Conservation (phyloP, 2,797 vertebrate genomes). For the Nasua narica region DNA sequence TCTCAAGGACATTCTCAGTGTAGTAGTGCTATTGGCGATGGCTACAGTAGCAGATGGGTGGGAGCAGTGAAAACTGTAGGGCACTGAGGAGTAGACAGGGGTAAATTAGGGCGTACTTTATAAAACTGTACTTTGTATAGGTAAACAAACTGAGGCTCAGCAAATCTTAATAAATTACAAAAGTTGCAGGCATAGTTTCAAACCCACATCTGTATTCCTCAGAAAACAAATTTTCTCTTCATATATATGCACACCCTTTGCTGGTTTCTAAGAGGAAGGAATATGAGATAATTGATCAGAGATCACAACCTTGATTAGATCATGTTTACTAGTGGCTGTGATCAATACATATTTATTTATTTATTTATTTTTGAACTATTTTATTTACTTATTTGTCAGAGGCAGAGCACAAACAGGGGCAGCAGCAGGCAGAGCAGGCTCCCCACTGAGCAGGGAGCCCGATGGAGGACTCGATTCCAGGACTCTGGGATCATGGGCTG, state of each 20-base stretch:
- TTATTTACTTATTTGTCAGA: too few relatives aligned
- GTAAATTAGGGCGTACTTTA: background rate
- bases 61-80: background rate
- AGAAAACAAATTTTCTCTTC: background rate
- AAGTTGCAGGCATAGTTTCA: background rate
- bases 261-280: background rate
- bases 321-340: background rate
- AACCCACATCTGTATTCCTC: background rate
- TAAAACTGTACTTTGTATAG: background rate
- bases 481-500: too few relatives aligned
- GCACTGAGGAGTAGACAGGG: background rate
- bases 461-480: too few relatives aligned
- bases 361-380: too few relatives aligned
- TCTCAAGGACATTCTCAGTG: background rate
- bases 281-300: background rate
- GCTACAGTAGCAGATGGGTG: background rate
- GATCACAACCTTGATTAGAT: background rate
- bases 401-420: too few relatives aligned
- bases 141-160: background rate
- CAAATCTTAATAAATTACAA: background rate
- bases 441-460: too few relatives aligned
- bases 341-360: background rate
- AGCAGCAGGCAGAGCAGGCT: too few relatives aligned
- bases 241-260: background rate
- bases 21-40: background rate